Conservation (phyloP, 2,113 vertebrate species). For the Neodontobutis hainanensis region DNA sequence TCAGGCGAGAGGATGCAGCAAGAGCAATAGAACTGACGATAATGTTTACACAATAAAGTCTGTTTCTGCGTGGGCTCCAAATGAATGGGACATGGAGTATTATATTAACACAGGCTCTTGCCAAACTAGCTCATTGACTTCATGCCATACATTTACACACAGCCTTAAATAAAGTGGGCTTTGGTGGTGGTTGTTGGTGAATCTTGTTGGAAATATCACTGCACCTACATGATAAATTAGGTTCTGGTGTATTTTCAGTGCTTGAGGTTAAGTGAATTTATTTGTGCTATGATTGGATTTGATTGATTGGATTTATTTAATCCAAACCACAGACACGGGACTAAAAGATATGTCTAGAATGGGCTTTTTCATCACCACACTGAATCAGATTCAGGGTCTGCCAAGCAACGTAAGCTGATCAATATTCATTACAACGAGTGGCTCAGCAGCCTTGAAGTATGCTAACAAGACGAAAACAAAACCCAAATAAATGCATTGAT, state of each 20-base stretch:
- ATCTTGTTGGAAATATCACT: neutral
- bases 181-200: neutral
- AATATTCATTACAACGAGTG: slow-evolving; percentile 20
- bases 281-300: no score
- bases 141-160: neutral
- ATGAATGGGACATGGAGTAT: slow-evolving; percentile 40
- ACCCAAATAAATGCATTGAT: slow-evolving; percentile 4
- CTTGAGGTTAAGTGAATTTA: no score
- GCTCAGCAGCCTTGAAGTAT: slow-evolving; percentile 10
- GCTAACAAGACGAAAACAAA: slow-evolving; percentile 16
- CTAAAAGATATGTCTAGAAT: no score
- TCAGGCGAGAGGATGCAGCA: slow-evolving; percentile 53
- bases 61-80: slow-evolving; percentile 48
- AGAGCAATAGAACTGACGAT: slow-evolving; percentile 55
- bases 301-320: no score
- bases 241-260: no score
- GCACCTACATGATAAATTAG: no score
- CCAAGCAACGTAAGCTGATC: slow-evolving; percentile 2
- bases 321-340: no score
- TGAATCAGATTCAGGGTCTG: neutral
- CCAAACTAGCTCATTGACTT: slow-evolving; percentile 13
- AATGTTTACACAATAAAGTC: slow-evolving; percentile 67
- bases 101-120: slow-evolving; percentile 25
- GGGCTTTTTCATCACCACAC: neutral
- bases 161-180: neutral